These are phyloP conservation scores for Drosophila auraria DNA, from an alignment of 1,140 invertebrate species.

Conservation along the genomic window DNA sequence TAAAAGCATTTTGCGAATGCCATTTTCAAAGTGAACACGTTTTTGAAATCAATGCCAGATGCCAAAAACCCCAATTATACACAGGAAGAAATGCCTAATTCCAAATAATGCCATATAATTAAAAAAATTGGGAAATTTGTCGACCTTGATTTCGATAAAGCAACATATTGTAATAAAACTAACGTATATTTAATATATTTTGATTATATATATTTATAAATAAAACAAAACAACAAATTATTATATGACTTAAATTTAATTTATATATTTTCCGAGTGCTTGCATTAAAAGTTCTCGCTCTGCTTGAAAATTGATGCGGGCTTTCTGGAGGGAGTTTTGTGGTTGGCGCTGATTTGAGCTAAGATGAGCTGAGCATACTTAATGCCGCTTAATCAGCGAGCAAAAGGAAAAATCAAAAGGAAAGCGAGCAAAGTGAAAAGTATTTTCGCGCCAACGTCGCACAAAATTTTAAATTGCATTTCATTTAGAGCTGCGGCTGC, in stretches of 20 bases:
- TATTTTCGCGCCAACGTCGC: conserved; percentile 54
- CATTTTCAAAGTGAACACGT: conserved; percentile 17
- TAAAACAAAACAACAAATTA: not conserved
- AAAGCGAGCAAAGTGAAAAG: conserved; percentile 8
- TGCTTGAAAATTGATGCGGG: conserved; percentile 31
- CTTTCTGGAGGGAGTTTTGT: not conserved
- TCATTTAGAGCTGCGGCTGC: conserved; percentile 49
- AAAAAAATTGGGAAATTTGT: no score
- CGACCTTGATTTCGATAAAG: no score
- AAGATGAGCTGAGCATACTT: conserved; percentile 30
- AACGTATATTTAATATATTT: no score
- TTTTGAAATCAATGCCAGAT: conserved; percentile 41
- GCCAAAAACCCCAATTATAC: conserved; percentile 39
- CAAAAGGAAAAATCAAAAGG: conserved; percentile 14
- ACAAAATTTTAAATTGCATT: conserved; percentile 74
- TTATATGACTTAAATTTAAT: not conserved
- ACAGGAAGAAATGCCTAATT: not conserved
- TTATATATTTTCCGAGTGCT: conserved; percentile 6
- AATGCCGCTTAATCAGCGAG: conserved; percentile 40
- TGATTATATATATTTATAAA: no score
- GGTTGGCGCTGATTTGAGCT: conserved; percentile 16
- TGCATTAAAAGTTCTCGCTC: conserved; percentile 28
- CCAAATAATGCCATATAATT: no score
- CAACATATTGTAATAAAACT: no score
- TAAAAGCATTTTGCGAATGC: conserved; percentile 22